Percentiles rank a stretch among this genome's conserved stretches.
Evolutionary conservation across 2,888 invertebrate genomes (phyloP).

Genomic region (Sclerodermus sp.): DNA sequence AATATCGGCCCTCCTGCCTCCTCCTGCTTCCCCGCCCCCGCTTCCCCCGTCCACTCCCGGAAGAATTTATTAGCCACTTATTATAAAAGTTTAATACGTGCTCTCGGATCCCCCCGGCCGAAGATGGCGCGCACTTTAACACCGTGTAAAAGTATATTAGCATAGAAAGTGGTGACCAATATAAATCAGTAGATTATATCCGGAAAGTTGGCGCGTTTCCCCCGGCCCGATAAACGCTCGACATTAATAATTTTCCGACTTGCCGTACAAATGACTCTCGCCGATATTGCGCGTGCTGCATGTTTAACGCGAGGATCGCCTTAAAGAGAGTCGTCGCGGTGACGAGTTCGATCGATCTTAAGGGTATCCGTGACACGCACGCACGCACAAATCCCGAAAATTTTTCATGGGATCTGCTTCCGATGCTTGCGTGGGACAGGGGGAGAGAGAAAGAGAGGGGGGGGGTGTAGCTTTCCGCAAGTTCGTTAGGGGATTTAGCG

Average conservation of each 20-base stretch:
- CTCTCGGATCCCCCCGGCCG: neutral
- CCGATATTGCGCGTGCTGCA: too few relatives aligned
- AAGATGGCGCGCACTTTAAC: neutral
- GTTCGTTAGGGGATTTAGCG: too few relatives aligned
- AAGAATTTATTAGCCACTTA: neutral
- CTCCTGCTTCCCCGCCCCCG: neutral
- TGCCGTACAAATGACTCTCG: too few relatives aligned
- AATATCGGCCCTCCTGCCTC: neutral
- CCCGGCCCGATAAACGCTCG: conserved; percentile 11
- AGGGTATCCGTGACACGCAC: too few relatives aligned
- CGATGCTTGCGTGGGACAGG: too few relatives aligned
- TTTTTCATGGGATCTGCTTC: too few relatives aligned
- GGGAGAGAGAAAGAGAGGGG: too few relatives aligned
- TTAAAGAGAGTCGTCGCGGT: too few relatives aligned
- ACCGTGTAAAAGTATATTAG: neutral
- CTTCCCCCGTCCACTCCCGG: neutral
- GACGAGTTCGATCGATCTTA: too few relatives aligned
- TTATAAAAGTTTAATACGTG: neutral
- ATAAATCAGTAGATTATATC: neutral
- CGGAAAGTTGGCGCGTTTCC: conserved; percentile 7
- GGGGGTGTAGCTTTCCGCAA: too few relatives aligned
- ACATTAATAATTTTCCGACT: neutral
- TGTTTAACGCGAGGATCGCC: too few relatives aligned
- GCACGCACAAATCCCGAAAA: too few relatives aligned
- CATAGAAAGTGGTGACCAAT: neutral